A percentile compares a stretch with the other conserved stretches of the same genome.
Conservation (phyloP, 2,797 vertebrate genomes). For the Halcyon leucocephala region DNA sequence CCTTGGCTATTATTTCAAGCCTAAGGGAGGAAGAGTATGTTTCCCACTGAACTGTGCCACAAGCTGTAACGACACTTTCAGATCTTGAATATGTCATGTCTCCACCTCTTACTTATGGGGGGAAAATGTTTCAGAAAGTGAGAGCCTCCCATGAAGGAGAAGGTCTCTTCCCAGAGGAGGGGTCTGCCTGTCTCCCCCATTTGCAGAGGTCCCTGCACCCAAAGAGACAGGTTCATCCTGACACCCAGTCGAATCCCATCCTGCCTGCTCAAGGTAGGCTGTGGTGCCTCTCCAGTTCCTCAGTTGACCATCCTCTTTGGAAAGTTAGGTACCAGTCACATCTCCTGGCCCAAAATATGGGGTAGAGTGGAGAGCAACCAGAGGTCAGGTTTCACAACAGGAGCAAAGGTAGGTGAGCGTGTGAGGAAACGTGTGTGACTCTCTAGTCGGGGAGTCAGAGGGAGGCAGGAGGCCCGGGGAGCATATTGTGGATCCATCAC, state of each 20-base stretch:
- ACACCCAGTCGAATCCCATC: neutral
- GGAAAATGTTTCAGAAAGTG: neutral
- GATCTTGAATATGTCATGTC: neutral
- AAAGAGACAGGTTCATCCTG: neutral
- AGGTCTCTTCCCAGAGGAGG: neutral
- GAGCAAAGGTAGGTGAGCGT: neutral
- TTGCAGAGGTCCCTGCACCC: neutral
- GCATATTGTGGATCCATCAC: neutral
- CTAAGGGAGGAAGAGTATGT: neutral
- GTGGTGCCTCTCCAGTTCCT: neutral
- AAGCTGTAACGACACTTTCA: neutral
- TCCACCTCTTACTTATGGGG: neutral
- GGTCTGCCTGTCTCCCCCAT: neutral
- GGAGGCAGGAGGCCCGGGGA: neutral
- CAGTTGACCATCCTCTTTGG: rapidly evolving
- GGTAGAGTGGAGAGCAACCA: neutral
- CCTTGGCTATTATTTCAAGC: neutral
- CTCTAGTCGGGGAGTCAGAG: neutral
- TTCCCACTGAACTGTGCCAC: neutral
- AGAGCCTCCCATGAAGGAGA: neutral
- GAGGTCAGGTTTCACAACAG: constrained; percentile 21
- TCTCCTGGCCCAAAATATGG: neutral
- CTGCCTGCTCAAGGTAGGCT: neutral
- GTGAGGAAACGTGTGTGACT: neutral
- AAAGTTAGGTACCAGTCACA: neutral